Evolutionary conservation across 2,888 invertebrate genomes (phyloP).

Genomic region (Cremastobaeus sp.): DNA sequence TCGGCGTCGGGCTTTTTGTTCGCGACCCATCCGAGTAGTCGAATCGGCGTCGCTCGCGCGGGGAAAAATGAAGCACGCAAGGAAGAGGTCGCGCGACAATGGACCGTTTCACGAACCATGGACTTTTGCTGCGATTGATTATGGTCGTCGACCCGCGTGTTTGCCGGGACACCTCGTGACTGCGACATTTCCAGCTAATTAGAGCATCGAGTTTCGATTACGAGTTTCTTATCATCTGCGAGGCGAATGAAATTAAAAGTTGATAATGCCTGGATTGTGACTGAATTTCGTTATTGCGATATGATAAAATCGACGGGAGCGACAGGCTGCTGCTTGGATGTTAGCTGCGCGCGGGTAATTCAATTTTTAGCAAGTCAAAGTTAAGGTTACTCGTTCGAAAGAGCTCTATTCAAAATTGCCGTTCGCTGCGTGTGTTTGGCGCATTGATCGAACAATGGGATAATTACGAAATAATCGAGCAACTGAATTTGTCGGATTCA

Average conservation of each 20-base stretch:
- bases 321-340: too few species aligned
- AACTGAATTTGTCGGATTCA: conserved; percentile 24
- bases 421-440: conserved; percentile 26
- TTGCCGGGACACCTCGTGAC: too few species aligned
- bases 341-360: conserved; percentile 29
- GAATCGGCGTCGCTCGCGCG: conserved; percentile 31
- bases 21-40: conserved; percentile 40
- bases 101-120: not conserved
- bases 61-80: not conserved
- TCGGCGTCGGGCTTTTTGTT: conserved; percentile 38
- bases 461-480: conserved; percentile 35
- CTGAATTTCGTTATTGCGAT: conserved; percentile 39
- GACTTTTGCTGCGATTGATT: too few species aligned
- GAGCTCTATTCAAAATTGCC: conserved; percentile 17
- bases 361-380: conserved; percentile 38
- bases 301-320: conserved; percentile 40
- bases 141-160: too few species aligned
- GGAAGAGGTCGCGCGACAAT: not conserved
- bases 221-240: conserved; percentile 5
- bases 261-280: conserved; percentile 37
- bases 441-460: conserved; percentile 16
- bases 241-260: conserved; percentile 35
- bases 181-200: too few species aligned
- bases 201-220: conserved; percentile 4
- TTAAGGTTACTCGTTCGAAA: conserved; percentile 27